Conservation (phyloP, 2,888 invertebrate species). For the Orthosia gothica region DNA sequence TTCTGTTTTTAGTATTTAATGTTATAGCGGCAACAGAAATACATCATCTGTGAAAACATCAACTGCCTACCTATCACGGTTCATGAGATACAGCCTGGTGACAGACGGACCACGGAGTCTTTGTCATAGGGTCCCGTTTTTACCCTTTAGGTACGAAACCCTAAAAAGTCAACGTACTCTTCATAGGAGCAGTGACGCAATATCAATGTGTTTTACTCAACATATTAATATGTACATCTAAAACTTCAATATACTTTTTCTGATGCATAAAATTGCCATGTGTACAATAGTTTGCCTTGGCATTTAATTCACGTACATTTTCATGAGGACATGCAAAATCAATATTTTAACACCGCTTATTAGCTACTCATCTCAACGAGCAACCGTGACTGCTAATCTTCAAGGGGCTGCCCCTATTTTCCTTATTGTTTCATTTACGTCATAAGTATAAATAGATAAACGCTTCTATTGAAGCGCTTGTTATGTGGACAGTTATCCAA, state of each 20-base stretch:
- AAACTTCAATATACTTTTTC: neutral
- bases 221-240: no score
- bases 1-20: no score
- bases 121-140: no score
- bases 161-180: no score
- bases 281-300: conserved; percentile 17
- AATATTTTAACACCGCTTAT: conserved; percentile 39
- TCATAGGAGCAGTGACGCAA: neutral
- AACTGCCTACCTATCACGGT: no score
- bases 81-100: no score
- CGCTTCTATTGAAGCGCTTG: conserved; percentile 23
- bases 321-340: conserved; percentile 27
- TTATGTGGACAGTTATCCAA: conserved; percentile 31
- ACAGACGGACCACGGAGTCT: no score
- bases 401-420: conserved; percentile 42
- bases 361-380: neutral
- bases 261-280: conserved; percentile 9
- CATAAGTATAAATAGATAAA: conserved; percentile 35
- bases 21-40: no score
- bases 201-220: neutral
- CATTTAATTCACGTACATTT: conserved; percentile 34
- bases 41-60: no score
- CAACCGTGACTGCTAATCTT: conserved; percentile 21
- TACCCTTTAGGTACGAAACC: no score
- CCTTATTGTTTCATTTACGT: conserved; percentile 31